Evolutionary conservation across 2,888 invertebrate genomes (phyloP), one percentile per base, ranked within the genome.

Genomic region (Erebia aethiops): DNA sequence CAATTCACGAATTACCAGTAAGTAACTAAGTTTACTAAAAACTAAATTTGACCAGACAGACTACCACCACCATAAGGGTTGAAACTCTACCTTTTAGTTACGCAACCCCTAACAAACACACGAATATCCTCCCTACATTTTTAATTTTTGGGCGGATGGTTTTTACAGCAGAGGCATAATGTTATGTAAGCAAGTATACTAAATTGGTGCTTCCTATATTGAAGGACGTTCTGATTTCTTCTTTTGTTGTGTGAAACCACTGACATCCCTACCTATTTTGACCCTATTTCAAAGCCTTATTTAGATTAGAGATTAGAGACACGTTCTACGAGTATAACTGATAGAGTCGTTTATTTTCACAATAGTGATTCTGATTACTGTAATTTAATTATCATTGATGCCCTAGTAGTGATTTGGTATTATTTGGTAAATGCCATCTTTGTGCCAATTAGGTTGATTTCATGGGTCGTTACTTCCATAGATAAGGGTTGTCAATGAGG

Each of bases 381-480:
- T 57, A 66, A 66, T 56, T 66, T 57, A 56, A 66, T 66, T 66
- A 66, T 46, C 41, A 66, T 46, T 54, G 43, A 46, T 21, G 8
- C 18, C 3, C 14, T 56, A 41, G 5, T 65, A 54, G 56, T 57
- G 46, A 57, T 46, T 43, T 26, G 35, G 65, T 13, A 66, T 56
- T 56, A 66, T 66, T 67, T 62, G 67, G 61, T 43, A 16, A 51
- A 58, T 63, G 63, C 69, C 66, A 54, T 54, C 72, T 69, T 71
- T 74, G 72, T 73, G 65, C 58, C 66, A 69, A 73, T 67, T 69
- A 76, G 71, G 73, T 75, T 77, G 68, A 73, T 72, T 76, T 73
- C 71, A 74, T 69, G 76, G 70, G 73, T 69, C 69, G 69, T 77
- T 76, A 77, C n/a, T 41, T n/a, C 21, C 14, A 43, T 18, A 64